A percentile compares a stretch with the other conserved stretches of the same genome.
phyloP scores from a whole-genome alignment of 2,888 invertebrate species.

The Dusona sp. region DNA sequence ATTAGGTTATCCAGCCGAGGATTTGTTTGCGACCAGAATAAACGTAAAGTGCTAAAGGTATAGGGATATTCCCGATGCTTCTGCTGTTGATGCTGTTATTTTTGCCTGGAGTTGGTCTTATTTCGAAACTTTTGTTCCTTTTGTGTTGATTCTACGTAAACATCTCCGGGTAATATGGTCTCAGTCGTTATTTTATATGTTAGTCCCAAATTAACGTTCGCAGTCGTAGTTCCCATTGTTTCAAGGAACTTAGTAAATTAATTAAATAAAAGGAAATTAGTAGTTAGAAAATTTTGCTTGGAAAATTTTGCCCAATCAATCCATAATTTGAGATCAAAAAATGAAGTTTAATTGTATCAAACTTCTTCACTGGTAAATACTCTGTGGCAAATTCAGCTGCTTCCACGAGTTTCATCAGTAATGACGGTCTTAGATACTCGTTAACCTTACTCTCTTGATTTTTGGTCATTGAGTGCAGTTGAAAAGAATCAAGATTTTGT shows the following conservation, averaged over 20 bases:
- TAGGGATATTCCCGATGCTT: conserved; percentile 15
- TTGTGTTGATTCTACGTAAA: not conserved
- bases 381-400: too few relatives aligned
- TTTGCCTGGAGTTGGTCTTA: not conserved
- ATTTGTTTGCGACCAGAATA: conserved; percentile 50
- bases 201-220: not conserved
- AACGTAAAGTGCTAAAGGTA: conserved; percentile 20
- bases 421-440: too few relatives aligned
- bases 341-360: too few relatives aligned
- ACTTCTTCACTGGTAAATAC: too few relatives aligned
- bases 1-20: conserved; percentile 27
- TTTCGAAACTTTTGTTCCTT: not conserved
- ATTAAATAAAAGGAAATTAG: too few relatives aligned
- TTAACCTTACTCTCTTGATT: too few relatives aligned
- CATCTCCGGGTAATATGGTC: not conserved
- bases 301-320: not conserved
- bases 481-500: too few relatives aligned
- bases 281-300: not conserved
- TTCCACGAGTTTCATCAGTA: too few relatives aligned
- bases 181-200: not conserved
- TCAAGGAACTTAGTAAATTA: not conserved
- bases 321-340: too few relatives aligned
- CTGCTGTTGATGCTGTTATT: not conserved
- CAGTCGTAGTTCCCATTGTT: not conserved
- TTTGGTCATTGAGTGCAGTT: too few relatives aligned